A percentile compares a stretch with the other conserved stretches of the same genome.
These are phyloP conservation scores for Petrocephalus microphthalmus DNA, from an alignment of 2,113 vertebrate genomes.

Conservation along the genomic window DNA sequence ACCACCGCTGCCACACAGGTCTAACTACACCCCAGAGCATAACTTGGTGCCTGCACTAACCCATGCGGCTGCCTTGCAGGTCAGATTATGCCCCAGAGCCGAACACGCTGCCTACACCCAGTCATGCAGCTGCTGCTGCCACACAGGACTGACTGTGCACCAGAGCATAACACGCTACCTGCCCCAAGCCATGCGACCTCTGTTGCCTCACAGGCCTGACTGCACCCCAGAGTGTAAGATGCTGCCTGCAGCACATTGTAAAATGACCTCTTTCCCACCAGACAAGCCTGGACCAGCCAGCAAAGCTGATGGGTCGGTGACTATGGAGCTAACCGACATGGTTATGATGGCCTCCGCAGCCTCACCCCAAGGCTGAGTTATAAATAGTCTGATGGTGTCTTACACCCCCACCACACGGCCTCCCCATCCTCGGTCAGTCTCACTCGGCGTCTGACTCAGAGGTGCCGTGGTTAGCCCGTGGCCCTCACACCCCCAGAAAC, in stretches of 20 bases:
- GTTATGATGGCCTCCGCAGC: neutral
- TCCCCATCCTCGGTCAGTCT: neutral
- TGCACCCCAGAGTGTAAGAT: constrained; percentile 22
- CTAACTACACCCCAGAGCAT: constrained; percentile 37
- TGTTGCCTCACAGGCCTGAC: constrained; percentile 42
- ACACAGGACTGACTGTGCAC: constrained; percentile 44
- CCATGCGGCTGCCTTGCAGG: constrained; percentile 36
- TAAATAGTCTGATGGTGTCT: neutral
- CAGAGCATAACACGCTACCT: neutral
- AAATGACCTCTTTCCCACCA: neutral
- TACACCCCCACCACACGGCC: neutral
- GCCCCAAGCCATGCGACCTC: constrained; percentile 28
- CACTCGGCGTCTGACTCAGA: constrained; percentile 38
- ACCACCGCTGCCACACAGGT: constrained; percentile 32
- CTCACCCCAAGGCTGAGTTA: neutral
- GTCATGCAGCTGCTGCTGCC: constrained; percentile 13
- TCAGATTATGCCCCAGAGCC: constrained; percentile 36
- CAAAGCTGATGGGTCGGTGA: neutral
- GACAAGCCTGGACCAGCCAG: neutral
- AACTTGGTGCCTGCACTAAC: neutral
- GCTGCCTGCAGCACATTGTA: neutral
- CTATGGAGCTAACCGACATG: neutral
- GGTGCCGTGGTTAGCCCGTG: constrained; percentile 54
- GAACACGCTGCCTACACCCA: neutral
- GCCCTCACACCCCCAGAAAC: constrained; percentile 62